Percentiles rank a stretch among this genome's conserved stretches.
These are phyloP conservation scores for Campoplex capitator DNA, from an alignment of 2,888 invertebrate genomes.

Conservation along the genomic window DNA sequence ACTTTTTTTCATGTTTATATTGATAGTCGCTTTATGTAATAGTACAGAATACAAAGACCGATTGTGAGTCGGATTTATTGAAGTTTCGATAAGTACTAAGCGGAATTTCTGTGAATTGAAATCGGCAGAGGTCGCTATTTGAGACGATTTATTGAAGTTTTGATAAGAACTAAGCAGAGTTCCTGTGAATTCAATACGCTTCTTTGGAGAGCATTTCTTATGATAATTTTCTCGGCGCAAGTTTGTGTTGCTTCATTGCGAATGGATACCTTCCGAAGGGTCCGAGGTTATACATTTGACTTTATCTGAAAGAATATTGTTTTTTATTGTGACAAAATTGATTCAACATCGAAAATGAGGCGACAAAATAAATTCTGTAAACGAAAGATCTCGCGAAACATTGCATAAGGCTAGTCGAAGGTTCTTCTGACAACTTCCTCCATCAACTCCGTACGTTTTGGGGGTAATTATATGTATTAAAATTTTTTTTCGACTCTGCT, in stretches of 20 bases:
- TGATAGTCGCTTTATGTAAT: slow-evolving; percentile 6
- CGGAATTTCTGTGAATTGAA: background rate
- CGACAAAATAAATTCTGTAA: background rate
- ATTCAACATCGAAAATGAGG: background rate
- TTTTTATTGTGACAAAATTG: too few species aligned
- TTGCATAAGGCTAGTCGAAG: background rate
- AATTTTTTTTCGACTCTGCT: background rate
- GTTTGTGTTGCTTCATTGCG: background rate
- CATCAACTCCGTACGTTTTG: background rate
- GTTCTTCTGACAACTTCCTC: background rate
- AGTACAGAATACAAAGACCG: background rate
- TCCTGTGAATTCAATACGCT: background rate
- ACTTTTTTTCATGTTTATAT: background rate
- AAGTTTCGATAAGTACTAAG: background rate
- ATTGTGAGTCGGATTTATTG: slow-evolving; percentile 15
- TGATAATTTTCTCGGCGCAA: background rate
- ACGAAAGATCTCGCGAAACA: background rate
- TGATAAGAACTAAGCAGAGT: too few species aligned
- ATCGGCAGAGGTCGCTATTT: background rate
- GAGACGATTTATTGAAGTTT: background rate
- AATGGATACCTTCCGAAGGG: background rate
- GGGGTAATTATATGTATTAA: background rate
- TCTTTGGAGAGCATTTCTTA: background rate
- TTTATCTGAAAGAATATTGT: background rate
- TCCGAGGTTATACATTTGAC: background rate